phyloP scores from a whole-genome alignment of 2,797 vertebrate genomes.

The Sebastes kiyomatsui region DNA sequence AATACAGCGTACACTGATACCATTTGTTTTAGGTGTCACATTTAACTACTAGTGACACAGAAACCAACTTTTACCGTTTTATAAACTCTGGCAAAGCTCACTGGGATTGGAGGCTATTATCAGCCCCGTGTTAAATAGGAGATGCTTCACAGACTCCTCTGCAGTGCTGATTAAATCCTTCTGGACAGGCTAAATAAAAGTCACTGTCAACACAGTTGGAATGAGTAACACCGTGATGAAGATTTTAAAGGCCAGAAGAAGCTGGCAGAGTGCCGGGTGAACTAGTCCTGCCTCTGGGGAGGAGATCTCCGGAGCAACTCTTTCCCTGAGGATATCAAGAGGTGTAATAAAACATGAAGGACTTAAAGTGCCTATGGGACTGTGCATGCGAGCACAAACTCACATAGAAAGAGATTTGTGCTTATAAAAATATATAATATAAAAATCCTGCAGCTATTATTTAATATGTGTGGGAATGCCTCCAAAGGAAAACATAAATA shows the following conservation, averaged over 20 bases:
- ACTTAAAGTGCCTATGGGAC: background rate
- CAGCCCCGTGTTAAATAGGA: slow-evolving; percentile 9
- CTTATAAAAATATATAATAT: background rate
- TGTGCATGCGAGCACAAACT: background rate
- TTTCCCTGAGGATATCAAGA: background rate
- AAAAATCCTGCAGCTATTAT: background rate
- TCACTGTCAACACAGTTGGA: slow-evolving; percentile 23
- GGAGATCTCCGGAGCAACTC: background rate
- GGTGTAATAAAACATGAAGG: slow-evolving; percentile 4
- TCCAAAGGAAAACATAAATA: background rate
- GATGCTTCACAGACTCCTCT: background rate
- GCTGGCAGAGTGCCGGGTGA: background rate
- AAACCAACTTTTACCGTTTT: background rate
- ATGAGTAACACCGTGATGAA: slow-evolving; percentile 12
- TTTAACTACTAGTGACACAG: background rate
- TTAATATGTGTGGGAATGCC: background rate
- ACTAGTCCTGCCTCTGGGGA: background rate
- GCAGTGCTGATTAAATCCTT: background rate
- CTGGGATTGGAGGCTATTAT: background rate
- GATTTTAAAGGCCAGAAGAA: slow-evolving; percentile 31
- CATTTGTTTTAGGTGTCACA: no score
- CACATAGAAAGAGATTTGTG: background rate
- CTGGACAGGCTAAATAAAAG: slow-evolving; percentile 11
- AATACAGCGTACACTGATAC: no score
- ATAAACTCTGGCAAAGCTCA: background rate